These are phyloP conservation scores for Mylabris phalerata DNA, from an alignment of 1,140 invertebrate species.

Conservation along the genomic window DNA sequence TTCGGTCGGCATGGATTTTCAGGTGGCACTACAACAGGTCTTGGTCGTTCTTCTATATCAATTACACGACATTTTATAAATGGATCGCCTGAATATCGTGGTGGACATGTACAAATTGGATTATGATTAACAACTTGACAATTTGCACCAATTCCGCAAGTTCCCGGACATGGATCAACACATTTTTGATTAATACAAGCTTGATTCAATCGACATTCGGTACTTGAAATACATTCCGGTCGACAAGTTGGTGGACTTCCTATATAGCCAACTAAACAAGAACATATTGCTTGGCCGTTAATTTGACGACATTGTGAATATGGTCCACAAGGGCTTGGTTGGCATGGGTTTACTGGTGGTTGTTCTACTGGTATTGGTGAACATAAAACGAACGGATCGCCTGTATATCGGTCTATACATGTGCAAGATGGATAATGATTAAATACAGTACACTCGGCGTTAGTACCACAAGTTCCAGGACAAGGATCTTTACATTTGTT, in stretches of 20 bases:
- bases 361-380: conserved; percentile 24
- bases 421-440: conserved; percentile 66
- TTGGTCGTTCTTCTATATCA: conserved; percentile 6
- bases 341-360: conserved; percentile 52
- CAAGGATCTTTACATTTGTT: conserved; percentile 69
- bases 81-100: conserved; percentile 60
- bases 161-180: conserved; percentile 60
- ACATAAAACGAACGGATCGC: conserved; percentile 63
- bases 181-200: conserved; percentile 62
- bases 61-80: conserved; percentile 49
- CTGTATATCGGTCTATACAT: conserved; percentile 57
- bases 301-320: conserved; percentile 68
- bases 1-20: conserved; percentile 62
- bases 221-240: conserved; percentile 61
- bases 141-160: conserved; percentile 57
- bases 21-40: conserved; percentile 24
- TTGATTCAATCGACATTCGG: conserved; percentile 55
- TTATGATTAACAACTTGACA: conserved; percentile 64
- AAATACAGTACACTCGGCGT: conserved; percentile 61
- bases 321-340: conserved; percentile 68
- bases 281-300: conserved; percentile 66
- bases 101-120: conserved; percentile 59
- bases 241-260: conserved; percentile 64
- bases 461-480: conserved; percentile 62
- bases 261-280: conserved; percentile 61